Evolutionary conservation across 2,797 vertebrate genomes (phyloP).

Genomic region (Eulemur coronatus): DNA sequence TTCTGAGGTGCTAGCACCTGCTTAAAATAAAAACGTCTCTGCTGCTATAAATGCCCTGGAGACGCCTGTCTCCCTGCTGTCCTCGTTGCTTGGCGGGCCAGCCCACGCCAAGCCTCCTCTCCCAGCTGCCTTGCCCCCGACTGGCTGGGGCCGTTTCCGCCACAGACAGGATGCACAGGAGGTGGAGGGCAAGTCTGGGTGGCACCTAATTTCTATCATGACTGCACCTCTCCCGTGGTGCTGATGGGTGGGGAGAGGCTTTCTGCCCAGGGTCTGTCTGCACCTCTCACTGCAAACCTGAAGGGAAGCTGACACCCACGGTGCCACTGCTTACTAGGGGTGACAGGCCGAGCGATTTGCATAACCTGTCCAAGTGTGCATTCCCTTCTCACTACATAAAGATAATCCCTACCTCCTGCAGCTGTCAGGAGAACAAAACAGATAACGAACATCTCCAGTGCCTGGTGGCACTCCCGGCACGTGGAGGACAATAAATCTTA

Average conservation of each 20-base stretch:
- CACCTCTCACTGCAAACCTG: not conserved
- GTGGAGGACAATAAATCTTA: not conserved
- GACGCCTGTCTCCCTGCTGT: not conserved
- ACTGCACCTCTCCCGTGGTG: not conserved
- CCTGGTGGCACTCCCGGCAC: not conserved
- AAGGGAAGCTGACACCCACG: not conserved
- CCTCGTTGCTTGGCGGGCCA: not conserved
- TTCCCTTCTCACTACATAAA: not conserved
- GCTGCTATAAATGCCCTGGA: not conserved
- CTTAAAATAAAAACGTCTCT: conserved; percentile 20
- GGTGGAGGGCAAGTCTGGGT: not conserved
- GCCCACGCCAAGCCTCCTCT: not conserved
- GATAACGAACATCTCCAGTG: rapidly evolving
- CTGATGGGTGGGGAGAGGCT: not conserved
- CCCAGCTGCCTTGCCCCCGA: rapidly evolving
- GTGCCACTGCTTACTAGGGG: not conserved
- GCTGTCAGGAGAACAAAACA: not conserved
- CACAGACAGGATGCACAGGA: not conserved
- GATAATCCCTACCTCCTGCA: not conserved
- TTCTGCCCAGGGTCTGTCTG: not conserved
- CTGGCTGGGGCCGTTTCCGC: not conserved
- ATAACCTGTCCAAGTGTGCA: not conserved
- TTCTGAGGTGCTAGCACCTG: not conserved
- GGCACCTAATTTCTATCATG: not conserved
- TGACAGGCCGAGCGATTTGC: not conserved